Evolutionary conservation across 2,797 vertebrate species (phyloP).

Genomic region (Toxotes lorentzi): DNA sequence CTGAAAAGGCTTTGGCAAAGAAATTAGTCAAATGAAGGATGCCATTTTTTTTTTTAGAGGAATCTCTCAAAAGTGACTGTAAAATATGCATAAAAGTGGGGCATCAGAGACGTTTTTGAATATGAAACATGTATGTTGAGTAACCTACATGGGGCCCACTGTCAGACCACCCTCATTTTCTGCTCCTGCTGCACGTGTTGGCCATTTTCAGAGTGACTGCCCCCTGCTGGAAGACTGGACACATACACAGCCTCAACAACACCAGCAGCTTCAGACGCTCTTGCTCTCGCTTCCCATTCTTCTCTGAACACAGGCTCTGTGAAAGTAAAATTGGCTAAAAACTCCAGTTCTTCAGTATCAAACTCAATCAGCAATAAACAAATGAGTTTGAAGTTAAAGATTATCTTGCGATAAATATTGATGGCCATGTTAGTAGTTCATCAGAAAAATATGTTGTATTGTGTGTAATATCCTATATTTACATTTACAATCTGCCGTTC

Average conservation of each 20-base stretch:
- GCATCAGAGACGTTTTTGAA: conserved; percentile 19
- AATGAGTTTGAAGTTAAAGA: neutral
- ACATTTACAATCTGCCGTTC: neutral
- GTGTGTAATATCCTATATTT: no score
- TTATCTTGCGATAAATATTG: neutral
- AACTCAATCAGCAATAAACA: neutral
- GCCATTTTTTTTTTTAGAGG: accelerated
- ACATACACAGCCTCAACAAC: neutral
- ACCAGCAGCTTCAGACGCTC: neutral
- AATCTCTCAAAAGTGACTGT: neutral
- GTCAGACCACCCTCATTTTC: conserved; percentile 66
- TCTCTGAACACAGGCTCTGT: neutral
- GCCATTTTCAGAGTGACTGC: conserved; percentile 32
- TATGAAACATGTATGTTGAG: conserved; percentile 57
- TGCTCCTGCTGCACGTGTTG: conserved; percentile 49
- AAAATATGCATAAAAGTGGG: neutral
- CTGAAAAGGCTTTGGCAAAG: neutral
- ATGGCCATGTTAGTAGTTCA: neutral
- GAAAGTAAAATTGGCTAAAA: neutral
- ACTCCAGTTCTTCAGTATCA: neutral
- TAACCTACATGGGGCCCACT: conserved; percentile 59
- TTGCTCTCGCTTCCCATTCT: neutral
- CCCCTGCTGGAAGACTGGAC: conserved; percentile 61
- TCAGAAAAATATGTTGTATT: neutral
- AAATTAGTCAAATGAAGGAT: neutral